phyloP scores from a whole-genome alignment of 2,113 vertebrate species.

The Collichthys lucidus region DNA sequence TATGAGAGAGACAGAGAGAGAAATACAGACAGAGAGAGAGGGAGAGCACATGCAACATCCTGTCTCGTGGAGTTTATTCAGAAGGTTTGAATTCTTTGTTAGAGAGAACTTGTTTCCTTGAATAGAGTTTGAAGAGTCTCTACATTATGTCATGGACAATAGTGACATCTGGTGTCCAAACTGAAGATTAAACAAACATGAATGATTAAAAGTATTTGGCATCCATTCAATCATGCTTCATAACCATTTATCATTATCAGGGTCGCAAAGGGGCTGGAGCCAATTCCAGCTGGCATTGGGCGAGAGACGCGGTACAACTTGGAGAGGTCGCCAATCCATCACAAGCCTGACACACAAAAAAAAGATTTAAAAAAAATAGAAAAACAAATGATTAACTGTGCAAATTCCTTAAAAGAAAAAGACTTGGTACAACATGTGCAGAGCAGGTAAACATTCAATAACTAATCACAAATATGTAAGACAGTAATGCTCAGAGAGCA shows the following conservation, averaged over 20 bases:
- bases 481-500: neutral
- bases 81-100: neutral
- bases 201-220: no score
- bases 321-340: no score
- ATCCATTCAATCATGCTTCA: no score
- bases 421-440: neutral
- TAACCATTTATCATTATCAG: no score
- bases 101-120: neutral
- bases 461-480: neutral
- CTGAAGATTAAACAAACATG: neutral
- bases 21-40: neutral
- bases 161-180: slow-evolving; percentile 63
- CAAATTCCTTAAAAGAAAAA: neutral
- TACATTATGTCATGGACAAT: neutral
- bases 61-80: neutral
- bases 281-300: no score
- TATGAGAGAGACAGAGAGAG: neutral
- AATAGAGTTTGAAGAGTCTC: neutral
- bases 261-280: no score
- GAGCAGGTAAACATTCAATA: neutral
- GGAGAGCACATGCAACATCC: neutral
- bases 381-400: neutral
- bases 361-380: neutral
- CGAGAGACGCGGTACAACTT: no score
- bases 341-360: no score